Percentiles rank a stretch among this genome's conserved stretches.
phyloP scores from a whole-genome alignment of 2,888 invertebrate species.

The Pollenia labialis region DNA sequence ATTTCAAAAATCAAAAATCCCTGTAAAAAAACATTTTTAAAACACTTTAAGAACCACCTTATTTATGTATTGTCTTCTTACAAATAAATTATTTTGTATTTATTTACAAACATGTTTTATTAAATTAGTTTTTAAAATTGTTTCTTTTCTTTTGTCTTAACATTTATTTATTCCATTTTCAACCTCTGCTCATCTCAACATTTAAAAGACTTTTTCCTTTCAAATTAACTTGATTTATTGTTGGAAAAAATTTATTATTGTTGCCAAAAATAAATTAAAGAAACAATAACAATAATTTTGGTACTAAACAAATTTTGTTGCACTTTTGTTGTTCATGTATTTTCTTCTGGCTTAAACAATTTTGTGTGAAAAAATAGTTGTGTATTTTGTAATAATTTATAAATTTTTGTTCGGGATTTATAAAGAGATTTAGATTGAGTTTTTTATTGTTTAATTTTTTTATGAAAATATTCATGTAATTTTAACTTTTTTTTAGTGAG shows the following conservation, averaged over 20 bases:
- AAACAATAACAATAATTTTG: slow-evolving; percentile 43
- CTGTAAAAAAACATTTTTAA: neutral
- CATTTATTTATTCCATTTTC: slow-evolving; percentile 17
- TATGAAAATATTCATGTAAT: neutral
- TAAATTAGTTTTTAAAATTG: slow-evolving; percentile 48
- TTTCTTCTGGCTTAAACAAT: slow-evolving; percentile 12
- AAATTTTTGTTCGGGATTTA: slow-evolving; percentile 1
- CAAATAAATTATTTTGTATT: slow-evolving; percentile 31
- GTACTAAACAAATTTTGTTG: neutral
- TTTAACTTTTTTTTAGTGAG: neutral
- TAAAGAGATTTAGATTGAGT: slow-evolving; percentile 8
- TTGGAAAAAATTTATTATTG: slow-evolving; percentile 30
- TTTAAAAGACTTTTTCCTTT: slow-evolving; percentile 32
- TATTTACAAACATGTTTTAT: slow-evolving; percentile 35
- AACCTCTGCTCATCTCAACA: slow-evolving; percentile 15
- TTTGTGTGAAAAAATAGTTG: slow-evolving; percentile 17
- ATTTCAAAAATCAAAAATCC: neutral
- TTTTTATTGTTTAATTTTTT: neutral
- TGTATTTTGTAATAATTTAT: slow-evolving; percentile 45
- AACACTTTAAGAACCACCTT: slow-evolving; percentile 6
- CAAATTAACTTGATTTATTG: slow-evolving; percentile 64
- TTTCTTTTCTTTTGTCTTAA: slow-evolving; percentile 1
- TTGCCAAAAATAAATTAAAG: slow-evolving; percentile 41
- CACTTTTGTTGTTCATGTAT: neutral
- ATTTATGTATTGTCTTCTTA: neutral